Base-by-base conservation (phyloP, 2,113 vertebrate genomes). In the Oxyruncus cristatus region DNA sequence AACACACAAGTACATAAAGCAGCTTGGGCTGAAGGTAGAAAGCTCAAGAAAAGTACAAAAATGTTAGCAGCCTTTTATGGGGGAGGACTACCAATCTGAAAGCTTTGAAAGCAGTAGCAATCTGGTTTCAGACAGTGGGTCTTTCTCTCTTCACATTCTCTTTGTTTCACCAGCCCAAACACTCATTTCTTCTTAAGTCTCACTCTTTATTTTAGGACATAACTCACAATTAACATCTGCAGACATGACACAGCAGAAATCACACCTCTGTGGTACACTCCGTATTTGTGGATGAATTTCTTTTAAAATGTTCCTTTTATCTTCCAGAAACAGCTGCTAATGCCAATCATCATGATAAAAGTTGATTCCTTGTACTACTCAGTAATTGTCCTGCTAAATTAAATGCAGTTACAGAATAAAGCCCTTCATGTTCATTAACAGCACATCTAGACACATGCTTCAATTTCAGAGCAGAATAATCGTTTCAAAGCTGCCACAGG, bases 1-100 rank as follows among this genome's bases (percentile, higher is more conserved):
- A 92, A 70, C 19, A 3, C 79, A 52, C 28, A 71, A 78, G 73
- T 61, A 72, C 52, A 93, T 67, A 91, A 95, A 95, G 79, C 56
- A 93, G 62, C 66, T 58, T 85, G 37, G 28, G 37, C 33, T 89
- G 83, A 86, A 93, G 68, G n/a, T 89, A 11, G 83, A 84, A 92
- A 46, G 58, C 85, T 91, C 80, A 88, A 92, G 56, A 26, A 42
- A 85, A 92, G 67, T 41, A 88, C 73, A 91, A 44, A 95, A 91
- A 61, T 70, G 37, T 46, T 72, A 68, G 61, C 7, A 81, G 93
- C 30, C 12, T 89, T 96, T 84, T 87, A 49, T 49, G 37, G n/a
- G 41, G n/a, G 35, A 92, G 7, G 14, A 72, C 59, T 59, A 71
- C 27, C 27, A 85, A 42, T 80, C 24, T 75, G 65, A 77, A 87